Conservation (phyloP, 2,888 invertebrate genomes). For the Ectropis crepuscularia region DNA sequence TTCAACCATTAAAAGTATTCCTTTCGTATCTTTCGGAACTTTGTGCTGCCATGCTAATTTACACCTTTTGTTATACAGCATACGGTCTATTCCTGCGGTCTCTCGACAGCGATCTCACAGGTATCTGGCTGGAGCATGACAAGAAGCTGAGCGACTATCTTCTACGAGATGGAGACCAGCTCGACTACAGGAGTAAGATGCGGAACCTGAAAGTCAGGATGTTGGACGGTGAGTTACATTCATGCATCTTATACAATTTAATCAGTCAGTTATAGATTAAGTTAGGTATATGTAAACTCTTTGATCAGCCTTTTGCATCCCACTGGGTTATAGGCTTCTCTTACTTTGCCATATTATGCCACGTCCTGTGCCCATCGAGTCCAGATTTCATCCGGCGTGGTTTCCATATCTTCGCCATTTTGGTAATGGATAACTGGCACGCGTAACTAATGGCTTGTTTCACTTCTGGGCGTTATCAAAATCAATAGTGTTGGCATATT, state of each 20-base stretch:
- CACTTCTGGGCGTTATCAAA: too few species aligned
- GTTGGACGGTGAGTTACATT: constrained; percentile 89
- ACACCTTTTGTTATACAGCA: constrained; percentile 80
- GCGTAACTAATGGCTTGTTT: too few species aligned
- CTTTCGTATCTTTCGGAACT: not conserved
- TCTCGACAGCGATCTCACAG: constrained; percentile 96
- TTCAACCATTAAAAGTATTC: too few species aligned
- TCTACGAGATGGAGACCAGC: constrained; percentile 94
- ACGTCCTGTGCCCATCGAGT: too few species aligned
- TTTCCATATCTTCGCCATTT: too few species aligned
- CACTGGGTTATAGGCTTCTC: too few species aligned
- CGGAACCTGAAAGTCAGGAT: constrained; percentile 95
- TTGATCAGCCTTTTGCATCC: too few species aligned
- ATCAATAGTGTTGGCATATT: too few species aligned
- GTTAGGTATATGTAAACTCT: not conserved
- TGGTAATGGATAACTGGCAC: too few species aligned
- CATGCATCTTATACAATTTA: not conserved
- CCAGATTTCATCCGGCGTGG: too few species aligned
- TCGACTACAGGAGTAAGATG: constrained; percentile 96
- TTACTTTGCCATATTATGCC: too few species aligned
- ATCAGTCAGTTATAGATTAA: not conserved
- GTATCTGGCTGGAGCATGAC: constrained; percentile 97
- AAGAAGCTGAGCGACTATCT: constrained; percentile 97
- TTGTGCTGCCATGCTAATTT: not conserved
- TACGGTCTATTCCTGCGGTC: constrained; percentile 97